Conservation (phyloP, 2,113 vertebrate species). For the Empidonax alnorum region DNA sequence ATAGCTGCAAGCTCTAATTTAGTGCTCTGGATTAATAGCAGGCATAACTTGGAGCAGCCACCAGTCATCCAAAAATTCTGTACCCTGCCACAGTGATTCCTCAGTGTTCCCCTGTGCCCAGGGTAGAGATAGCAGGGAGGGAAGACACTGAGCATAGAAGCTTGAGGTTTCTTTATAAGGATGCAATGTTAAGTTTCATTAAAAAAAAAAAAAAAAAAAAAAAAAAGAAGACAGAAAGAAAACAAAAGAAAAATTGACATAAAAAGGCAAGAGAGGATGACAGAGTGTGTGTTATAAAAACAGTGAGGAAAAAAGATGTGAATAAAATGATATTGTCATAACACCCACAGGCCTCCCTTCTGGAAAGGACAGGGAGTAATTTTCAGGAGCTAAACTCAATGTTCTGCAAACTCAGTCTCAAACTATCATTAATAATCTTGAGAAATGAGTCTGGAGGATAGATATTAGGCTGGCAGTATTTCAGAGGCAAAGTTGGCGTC, state of each 20-base stretch:
- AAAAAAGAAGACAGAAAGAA: neutral
- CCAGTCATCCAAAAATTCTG: neutral
- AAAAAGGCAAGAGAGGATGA: neutral
- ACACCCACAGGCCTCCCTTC: slow-evolving; percentile 33
- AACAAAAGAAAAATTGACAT: neutral
- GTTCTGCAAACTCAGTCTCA: slow-evolving; percentile 38
- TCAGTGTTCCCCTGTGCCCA: accelerated
- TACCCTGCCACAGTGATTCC: neutral
- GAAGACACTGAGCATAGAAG: neutral
- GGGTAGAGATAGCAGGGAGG: neutral
- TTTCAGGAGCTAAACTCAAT: slow-evolving; percentile 18
- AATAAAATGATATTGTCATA: slow-evolving; percentile 37
- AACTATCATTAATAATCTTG: slow-evolving; percentile 55
- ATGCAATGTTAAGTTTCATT: neutral
- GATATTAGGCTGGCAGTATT: slow-evolving; percentile 26
- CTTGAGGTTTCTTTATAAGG: neutral
- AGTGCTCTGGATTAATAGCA: neutral
- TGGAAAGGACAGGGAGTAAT: slow-evolving; percentile 19
- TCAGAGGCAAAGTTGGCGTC: slow-evolving; percentile 38
- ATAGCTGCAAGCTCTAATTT: neutral
- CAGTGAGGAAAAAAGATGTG: neutral
- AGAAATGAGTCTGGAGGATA: slow-evolving; percentile 42
- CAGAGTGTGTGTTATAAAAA: neutral
- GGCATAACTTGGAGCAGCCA: neutral
- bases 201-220: neutral